Evolutionary conservation across 2,113 vertebrate species (phyloP), one percentile per base, ranked within the genome.

Genomic region (Catharus fuscescens): DNA sequence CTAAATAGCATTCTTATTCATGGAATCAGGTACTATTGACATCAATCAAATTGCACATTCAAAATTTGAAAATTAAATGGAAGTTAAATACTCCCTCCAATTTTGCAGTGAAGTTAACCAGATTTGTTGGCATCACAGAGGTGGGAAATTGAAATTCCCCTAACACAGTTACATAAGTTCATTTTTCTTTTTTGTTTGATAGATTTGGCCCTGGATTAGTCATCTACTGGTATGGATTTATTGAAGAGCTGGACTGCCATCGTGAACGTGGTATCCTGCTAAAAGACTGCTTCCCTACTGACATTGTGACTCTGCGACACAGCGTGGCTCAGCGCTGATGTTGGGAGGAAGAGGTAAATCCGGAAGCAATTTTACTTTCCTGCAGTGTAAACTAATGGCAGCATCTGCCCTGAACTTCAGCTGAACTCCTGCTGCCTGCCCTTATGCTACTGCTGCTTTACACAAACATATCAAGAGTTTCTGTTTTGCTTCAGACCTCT

Each of bases 161-260:
- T 59, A 38, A 26, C 36, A 56, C 14, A 21, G 15, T 65, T 38
- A 3, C 20, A 0, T 52, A 50, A 64, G 10, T 60, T 76, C 23
- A 4, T 71, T 91, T 84, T 92, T 70, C 14, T 11, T 76, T 40
- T 93, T 92, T 81, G 34, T 61, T 76, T 95, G 61, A 28, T 97
- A 99, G 99, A 95, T 99, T 99, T 91, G 99, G 99, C 31, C 99
- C 99, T 1, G 99, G 99, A 70, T 98, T 99, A 81, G 99, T 99
- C 92, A 99, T 99, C 98, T 99, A 99, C 94, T 99, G 99, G 99
- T 99, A 99, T 0, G 99, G 99, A 48, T 99, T 99, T 91, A 99
- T 99, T 73, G 98, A 98, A 56, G 99, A 99, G 94, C 97, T 99
- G 92, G 99, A 99, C 97, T 99, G 99, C 97, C 98, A 99, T 96